Evolutionary conservation across 2,113 vertebrate species (phyloP).

Genomic region (Myrmecobius fasciatus): DNA sequence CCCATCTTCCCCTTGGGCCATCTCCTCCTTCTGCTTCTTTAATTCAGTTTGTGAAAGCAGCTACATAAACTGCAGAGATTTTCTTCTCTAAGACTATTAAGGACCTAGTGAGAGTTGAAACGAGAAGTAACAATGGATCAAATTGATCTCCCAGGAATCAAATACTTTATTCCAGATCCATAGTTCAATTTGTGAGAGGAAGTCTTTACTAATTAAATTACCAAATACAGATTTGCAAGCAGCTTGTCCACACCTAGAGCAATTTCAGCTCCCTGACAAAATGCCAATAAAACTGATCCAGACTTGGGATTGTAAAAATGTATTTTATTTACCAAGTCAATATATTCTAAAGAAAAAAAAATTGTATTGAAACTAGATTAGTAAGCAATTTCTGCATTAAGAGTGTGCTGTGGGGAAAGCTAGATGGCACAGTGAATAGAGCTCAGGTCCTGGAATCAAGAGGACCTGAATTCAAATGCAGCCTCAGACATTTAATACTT

Average conservation of each 20-base stretch:
- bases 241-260: slow-evolving; percentile 9
- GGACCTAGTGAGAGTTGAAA: neutral
- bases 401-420: too few relatives aligned
- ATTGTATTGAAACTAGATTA: slow-evolving; percentile 35
- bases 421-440: too few relatives aligned
- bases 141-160: neutral
- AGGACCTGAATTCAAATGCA: too few relatives aligned
- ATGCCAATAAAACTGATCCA: slow-evolving; percentile 46
- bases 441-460: too few relatives aligned
- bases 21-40: neutral
- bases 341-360: neutral
- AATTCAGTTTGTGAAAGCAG: neutral
- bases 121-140: neutral
- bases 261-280: slow-evolving; percentile 44
- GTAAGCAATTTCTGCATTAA: slow-evolving; percentile 28
- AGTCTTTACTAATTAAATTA: neutral
- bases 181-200: neutral
- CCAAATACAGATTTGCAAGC: neutral
- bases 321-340: slow-evolving; percentile 42
- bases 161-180: neutral
- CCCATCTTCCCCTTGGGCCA: neutral
- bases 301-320: slow-evolving; percentile 43
- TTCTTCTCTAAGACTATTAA: neutral
- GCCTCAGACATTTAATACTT: too few relatives aligned
- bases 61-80: neutral